Evolutionary conservation across 2,888 invertebrate genomes (phyloP), one percentile per base, ranked within the genome.

Genomic region (Acanthosepion pharaonis): DNA sequence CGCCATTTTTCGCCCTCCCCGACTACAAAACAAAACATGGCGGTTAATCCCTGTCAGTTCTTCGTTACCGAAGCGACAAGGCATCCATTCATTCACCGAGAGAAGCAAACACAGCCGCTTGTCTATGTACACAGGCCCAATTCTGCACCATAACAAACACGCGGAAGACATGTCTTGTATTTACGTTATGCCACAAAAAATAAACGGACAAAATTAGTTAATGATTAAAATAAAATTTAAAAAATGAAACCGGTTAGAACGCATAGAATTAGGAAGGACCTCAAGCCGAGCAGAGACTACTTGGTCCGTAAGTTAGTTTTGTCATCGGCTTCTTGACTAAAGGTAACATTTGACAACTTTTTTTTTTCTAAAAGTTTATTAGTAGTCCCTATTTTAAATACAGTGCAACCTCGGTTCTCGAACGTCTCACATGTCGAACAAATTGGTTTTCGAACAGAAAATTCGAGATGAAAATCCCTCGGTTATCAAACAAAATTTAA

Each of bases 21-120:
- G 78, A 78, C n/a, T n/a, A n/a, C n/a, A n/a, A 78, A 78, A 78
- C 78, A 78, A 78, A 78, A 78, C 78, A 78, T 78, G 78, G 78
- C n/a, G 78, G n/a, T 33, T 11, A 78, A 78, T 78, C 78, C 15
- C 78, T 78, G 78, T 78, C 78, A 78, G n/a, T n/a, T 78, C n/a
- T 78, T 78, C 78, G 78, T 33, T 78, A 78, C 15, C n/a, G n/a
- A 78, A 78, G 78, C 78, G 78, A 78, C 78, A 78, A 78, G 78
- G 78, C n/a, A 78, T 2, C 15, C 78, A 78, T 78, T 78, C 78
- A 78, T n/a, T 78, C n/a, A 78, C 15, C 33, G n/a, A 11, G 78
- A n/a, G 78, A 78, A 78, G 78, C 78, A 78, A 78, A 78, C 78
- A 78, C 78, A 78, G 18, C 78, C 78, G 78, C 78, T 78, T 78